phyloP scores from a whole-genome alignment of 2,888 invertebrate genomes.

The Pandemis heparana region DNA sequence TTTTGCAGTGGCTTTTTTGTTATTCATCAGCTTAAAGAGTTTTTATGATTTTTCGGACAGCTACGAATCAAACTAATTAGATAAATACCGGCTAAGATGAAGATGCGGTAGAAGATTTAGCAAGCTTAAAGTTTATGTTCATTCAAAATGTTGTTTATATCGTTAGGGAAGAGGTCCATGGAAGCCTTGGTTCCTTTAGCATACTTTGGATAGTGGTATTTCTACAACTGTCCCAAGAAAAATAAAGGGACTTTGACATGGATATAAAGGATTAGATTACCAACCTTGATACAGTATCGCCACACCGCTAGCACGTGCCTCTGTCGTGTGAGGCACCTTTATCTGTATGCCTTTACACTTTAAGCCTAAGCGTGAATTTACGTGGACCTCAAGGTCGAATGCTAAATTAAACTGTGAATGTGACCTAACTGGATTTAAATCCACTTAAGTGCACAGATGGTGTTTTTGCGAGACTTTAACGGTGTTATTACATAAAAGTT shows the following conservation, averaged over 20 bases:
- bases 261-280: conserved; percentile 33
- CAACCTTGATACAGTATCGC: conserved; percentile 32
- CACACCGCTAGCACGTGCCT: conserved; percentile 24
- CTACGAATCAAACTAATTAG: too few relatives aligned
- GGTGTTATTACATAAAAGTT: too few relatives aligned
- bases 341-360: conserved; percentile 29
- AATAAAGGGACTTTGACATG: conserved; percentile 11
- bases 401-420: not conserved
- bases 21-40: too few relatives aligned
- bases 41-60: too few relatives aligned
- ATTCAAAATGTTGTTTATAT: too few relatives aligned
- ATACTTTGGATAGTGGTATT: too few relatives aligned
- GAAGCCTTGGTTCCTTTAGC: too few relatives aligned
- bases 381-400: conserved; percentile 16
- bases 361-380: conserved; percentile 8
- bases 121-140: too few relatives aligned
- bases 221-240: not conserved
- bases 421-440: not conserved
- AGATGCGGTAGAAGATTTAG: too few relatives aligned
- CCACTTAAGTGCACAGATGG: not conserved
- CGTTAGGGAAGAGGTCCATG: too few relatives aligned
- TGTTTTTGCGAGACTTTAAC: not conserved
- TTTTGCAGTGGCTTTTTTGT: too few relatives aligned
- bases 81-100: too few relatives aligned
- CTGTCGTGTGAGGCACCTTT: conserved; percentile 9